Percentiles rank a stretch among this genome's conserved stretches.
Evolutionary conservation across 2,113 vertebrate species (phyloP).

Genomic region (Oxyruncus cristatus): DNA sequence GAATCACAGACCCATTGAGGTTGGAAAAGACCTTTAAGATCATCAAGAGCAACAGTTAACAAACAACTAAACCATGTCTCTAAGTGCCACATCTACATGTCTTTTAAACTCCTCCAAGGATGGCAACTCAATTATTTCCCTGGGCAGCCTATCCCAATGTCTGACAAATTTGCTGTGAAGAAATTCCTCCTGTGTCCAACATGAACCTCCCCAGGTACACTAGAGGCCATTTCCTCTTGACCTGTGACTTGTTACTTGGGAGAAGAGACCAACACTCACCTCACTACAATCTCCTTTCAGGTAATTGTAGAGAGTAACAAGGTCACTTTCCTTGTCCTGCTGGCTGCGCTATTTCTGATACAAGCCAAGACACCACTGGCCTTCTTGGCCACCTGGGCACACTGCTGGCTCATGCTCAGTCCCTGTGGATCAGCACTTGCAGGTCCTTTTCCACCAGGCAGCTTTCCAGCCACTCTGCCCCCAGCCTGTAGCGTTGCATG

Average conservation of each 20-base stretch:
- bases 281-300: neutral
- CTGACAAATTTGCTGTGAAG: neutral
- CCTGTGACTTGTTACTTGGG: neutral
- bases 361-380: accelerated
- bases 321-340: neutral
- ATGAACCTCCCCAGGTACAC: neutral
- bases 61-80: neutral
- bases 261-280: neutral
- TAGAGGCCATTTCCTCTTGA: neutral
- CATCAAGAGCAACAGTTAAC: neutral
- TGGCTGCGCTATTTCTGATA: accelerated
- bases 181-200: neutral
- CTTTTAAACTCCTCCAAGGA: neutral
- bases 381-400: neutral
- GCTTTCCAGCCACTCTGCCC: neutral
- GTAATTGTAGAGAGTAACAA: neutral
- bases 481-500: neutral
- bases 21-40: neutral
- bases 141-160: neutral
- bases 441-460: neutral
- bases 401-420: neutral
- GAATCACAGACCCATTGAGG: neutral
- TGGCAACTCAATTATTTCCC: neutral
- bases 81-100: accelerated
- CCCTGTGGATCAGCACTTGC: accelerated